Conservation (phyloP, 1,140 invertebrate species). For the Globodera rostochiensis region DNA sequence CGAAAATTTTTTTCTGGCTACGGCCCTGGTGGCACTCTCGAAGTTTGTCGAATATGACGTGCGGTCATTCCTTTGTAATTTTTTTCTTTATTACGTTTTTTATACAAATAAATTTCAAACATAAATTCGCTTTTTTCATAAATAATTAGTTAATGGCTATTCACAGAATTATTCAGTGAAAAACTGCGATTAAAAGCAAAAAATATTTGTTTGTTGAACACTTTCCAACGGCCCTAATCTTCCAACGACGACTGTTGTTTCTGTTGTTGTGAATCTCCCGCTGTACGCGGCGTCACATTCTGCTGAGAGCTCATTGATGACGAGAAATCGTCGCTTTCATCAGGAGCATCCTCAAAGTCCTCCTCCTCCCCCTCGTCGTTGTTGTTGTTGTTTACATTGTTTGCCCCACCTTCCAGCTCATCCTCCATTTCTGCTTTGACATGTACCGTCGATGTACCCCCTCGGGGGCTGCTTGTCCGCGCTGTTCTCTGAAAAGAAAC, state of each 20-base stretch:
- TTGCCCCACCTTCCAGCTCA: neutral
- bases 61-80: too few species aligned
- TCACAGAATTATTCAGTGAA: too few species aligned
- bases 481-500: too few species aligned
- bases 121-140: too few species aligned
- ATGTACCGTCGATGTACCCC: neutral
- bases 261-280: neutral
- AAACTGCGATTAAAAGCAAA: neutral
- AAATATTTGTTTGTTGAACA: neutral
- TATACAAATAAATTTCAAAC: too few species aligned
- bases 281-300: constrained; percentile 1
- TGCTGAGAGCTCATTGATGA: neutral
- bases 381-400: neutral
- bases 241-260: neutral
- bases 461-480: neutral
- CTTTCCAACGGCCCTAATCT: neutral
- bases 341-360: neutral
- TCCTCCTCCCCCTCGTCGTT: neutral
- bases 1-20: too few species aligned
- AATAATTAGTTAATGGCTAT: too few species aligned
- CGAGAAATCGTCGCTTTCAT: neutral
- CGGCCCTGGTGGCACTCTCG: too few species aligned
- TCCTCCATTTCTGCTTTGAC: neutral
- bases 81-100: too few species aligned
- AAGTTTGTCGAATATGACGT: too few species aligned